Conservation (phyloP, 2,797 vertebrate genomes). For the Sebastolobus alascanus region DNA sequence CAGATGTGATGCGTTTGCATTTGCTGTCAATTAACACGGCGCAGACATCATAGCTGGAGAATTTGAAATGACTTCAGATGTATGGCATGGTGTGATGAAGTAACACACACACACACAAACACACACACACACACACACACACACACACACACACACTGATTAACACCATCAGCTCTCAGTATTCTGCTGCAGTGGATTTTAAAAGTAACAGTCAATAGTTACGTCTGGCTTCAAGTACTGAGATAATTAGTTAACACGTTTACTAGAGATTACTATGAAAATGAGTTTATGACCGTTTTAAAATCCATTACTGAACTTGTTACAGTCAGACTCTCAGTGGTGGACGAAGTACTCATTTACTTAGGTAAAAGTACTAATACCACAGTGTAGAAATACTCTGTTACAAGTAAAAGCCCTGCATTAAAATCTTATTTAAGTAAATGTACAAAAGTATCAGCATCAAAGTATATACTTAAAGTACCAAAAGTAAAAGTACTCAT, state of each 20-base stretch:
- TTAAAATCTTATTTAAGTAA: too few relatives aligned
- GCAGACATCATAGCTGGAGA: conserved; percentile 54
- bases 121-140: conserved; percentile 10
- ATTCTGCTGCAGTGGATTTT: background rate
- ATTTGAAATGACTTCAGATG: conserved; percentile 58
- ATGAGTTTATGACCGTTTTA: too few relatives aligned
- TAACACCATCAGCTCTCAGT: background rate
- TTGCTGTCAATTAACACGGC: conserved; percentile 46
- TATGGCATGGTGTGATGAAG: conserved; percentile 34
- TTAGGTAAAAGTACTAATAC: too few relatives aligned
- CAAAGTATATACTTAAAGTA: too few relatives aligned
- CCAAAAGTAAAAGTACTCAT: background rate
- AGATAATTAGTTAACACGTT: background rate
- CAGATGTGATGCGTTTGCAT: conserved; percentile 47
- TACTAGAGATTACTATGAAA: background rate
- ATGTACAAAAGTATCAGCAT: background rate
- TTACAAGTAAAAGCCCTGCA: too few relatives aligned
- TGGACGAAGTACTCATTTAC: too few relatives aligned
- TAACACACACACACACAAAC: conserved; percentile 24
- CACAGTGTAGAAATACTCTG: background rate
- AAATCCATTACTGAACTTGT: background rate
- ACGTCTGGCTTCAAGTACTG: background rate
- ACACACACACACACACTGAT: background rate
- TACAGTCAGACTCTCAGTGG: background rate
- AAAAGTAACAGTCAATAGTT: background rate